These are phyloP conservation scores for Cyclopterus lumpus DNA, from an alignment of 2,797 vertebrate genomes.

Conservation along the genomic window DNA sequence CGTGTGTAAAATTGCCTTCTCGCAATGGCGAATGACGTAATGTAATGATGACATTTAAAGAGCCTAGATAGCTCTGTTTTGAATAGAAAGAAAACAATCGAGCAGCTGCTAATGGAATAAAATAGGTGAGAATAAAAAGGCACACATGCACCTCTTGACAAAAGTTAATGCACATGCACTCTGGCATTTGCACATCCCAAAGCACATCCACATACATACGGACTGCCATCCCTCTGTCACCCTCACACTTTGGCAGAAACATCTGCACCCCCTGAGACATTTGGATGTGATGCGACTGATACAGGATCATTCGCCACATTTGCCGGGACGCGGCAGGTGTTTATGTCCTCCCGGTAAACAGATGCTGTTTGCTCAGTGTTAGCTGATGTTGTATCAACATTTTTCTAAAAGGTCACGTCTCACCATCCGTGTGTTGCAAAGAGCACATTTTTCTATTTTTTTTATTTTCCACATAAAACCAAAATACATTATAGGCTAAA, in stretches of 20 bases:
- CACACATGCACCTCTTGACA: background rate
- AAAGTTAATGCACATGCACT: background rate
- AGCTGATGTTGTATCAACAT: conserved; percentile 34
- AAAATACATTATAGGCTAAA: background rate
- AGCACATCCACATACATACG: background rate
- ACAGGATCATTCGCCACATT: conserved; percentile 44
- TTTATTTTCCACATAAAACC: background rate
- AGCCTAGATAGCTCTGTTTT: background rate
- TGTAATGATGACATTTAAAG: background rate
- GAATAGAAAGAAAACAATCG: background rate
- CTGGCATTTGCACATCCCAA: background rate
- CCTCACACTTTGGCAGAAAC: conserved; percentile 19
- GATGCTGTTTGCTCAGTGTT: conserved; percentile 38
- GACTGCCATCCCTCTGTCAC: background rate
- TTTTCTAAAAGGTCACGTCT: conserved; percentile 39
- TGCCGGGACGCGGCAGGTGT: conserved; percentile 44
- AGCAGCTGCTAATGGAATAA: background rate
- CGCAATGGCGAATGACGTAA: background rate
- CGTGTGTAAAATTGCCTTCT: background rate
- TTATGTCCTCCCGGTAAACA: conserved; percentile 33
- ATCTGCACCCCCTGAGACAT: conserved; percentile 23
- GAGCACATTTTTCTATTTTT: background rate
- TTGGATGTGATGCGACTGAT: conserved; percentile 35
- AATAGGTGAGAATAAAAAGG: background rate
- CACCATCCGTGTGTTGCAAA: background rate